Base-by-base conservation (phyloP, 2,797 vertebrate species). In the Malacoctenus gilli region DNA sequence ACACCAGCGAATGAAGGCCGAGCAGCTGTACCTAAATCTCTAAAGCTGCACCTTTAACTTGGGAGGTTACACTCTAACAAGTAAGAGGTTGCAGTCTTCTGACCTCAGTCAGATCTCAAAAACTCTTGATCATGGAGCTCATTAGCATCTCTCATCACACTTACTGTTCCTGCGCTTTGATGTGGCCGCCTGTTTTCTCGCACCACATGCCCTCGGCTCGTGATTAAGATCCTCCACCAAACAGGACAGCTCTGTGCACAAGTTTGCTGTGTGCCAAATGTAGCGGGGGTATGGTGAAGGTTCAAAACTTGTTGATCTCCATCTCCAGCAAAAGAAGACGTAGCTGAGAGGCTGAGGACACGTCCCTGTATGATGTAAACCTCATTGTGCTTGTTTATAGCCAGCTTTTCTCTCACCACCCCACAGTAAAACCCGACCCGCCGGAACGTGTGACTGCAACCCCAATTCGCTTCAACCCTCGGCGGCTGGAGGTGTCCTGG, bases 401-500 rank as follows among this genome's bases (percentile, higher is more conserved):
- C 22, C 3, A 8, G 8, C 7, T 2, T 48, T 55, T 47, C 16
- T 55, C 15, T 25, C 18, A 5, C 2, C 25, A 28, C 9, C 48
- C 44, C 40, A 56, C 90, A 98, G 97, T 99, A 68, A 99, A 99
- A 82, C 97, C 97, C 0, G 97, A 99, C 61, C 96, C 97, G 15
- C 97, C 97, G 0, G 97, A 98, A 83, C 95, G 92, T 0, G 95
- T 98, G 78, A 91, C 95, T 4, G 96, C 95, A 4, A 95, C 91
- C 35, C 94, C 95, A 0, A 90, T 99, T 48, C 90, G 91, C 15
- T 92, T 92, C 84, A 96, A 94, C 35, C 89, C 93, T 35, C 92
- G 94, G 12, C 89, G 94, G 30, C 83, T 98, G 73, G 95, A 96
- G 70, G 97, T 99, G 51, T 94, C 94, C 1, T 99, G 97, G 97